Evolutionary conservation across 2,797 vertebrate species (phyloP).

Genomic region (Sparus aurata): DNA sequence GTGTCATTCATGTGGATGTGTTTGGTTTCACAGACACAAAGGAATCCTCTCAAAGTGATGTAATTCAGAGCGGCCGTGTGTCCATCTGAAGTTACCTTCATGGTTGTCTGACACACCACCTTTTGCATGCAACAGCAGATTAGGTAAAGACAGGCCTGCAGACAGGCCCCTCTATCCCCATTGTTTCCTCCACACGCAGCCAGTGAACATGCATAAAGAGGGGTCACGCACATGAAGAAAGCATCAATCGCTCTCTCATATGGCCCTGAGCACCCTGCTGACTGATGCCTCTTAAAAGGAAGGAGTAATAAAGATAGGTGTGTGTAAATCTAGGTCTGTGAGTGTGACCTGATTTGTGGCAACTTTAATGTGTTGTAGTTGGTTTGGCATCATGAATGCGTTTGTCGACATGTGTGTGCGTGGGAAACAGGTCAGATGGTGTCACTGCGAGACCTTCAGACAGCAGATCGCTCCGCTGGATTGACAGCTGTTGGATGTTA

Average conservation of each 20-base stretch:
- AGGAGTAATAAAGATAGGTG: slow-evolving; percentile 46
- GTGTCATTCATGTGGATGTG: slow-evolving; percentile 75
- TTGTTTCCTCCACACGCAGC: slow-evolving; percentile 72
- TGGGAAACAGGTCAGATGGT: slow-evolving; percentile 17
- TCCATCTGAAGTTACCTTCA: slow-evolving; percentile 87
- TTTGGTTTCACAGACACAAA: slow-evolving; percentile 81
- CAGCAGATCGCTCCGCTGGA: slow-evolving; percentile 7
- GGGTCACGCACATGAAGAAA: slow-evolving; percentile 70
- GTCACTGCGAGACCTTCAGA: slow-evolving; percentile 19
- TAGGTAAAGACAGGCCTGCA: slow-evolving; percentile 59
- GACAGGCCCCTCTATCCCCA: slow-evolving; percentile 44
- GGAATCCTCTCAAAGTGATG: slow-evolving; percentile 74
- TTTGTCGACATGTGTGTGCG: neutral
- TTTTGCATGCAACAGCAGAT: slow-evolving; percentile 88
- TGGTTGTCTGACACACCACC: slow-evolving; percentile 89
- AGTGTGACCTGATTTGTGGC: slow-evolving; percentile 45
- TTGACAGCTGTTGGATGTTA: slow-evolving; percentile 3
- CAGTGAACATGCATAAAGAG: slow-evolving; percentile 55
- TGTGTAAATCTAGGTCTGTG: slow-evolving; percentile 46
- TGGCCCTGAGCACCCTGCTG: slow-evolving; percentile 54
- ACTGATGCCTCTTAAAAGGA: slow-evolving; percentile 63
- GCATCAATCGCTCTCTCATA: slow-evolving; percentile 47
- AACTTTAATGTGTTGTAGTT: too few species aligned
- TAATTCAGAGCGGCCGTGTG: slow-evolving; percentile 58
- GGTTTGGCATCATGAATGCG: slow-evolving; percentile 6